phyloP scores from a whole-genome alignment of 2,888 invertebrate species.

The Diarsia brunnea region DNA sequence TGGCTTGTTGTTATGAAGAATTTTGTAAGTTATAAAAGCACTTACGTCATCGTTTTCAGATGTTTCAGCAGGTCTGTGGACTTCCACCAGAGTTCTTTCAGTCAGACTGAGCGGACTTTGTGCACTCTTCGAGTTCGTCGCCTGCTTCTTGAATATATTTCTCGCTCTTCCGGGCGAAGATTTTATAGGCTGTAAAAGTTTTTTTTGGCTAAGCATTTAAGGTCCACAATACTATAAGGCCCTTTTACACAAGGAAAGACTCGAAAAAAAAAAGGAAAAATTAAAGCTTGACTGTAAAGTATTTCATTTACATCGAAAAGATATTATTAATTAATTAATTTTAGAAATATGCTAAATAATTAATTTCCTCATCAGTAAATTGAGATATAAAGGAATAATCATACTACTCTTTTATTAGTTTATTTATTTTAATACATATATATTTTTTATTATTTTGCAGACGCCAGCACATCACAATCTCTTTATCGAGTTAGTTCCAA shows the following conservation, averaged over 20 bases:
- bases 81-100: conserved; percentile 83
- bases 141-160: conserved; percentile 89
- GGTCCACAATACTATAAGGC: not conserved
- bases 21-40: conserved; percentile 37
- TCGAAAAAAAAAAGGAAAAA: not conserved
- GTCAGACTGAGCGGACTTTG: conserved; percentile 85
- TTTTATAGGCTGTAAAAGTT: conserved; percentile 81
- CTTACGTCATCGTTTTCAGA: conserved; percentile 83
- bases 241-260: not conserved
- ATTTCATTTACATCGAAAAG: too few species aligned
- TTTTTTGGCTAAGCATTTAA: not conserved
- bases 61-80: conserved; percentile 73
- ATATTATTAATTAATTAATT: too few species aligned
- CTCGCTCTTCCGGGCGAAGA: conserved; percentile 83
- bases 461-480: too few species aligned
- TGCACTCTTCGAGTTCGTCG: conserved; percentile 75
- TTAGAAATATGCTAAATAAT: too few species aligned
- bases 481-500: too few species aligned
- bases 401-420: too few species aligned
- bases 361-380: too few species aligned
- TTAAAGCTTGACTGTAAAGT: too few species aligned
- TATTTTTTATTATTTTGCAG: too few species aligned
- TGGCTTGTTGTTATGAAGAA: not conserved
- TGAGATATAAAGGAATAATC: too few species aligned
- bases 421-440: too few species aligned